Percentiles rank a stretch among this genome's conserved stretches.
These are phyloP conservation scores for Digitonthophagus gazella DNA, from an alignment of 2,888 invertebrate genomes.

Conservation along the genomic window DNA sequence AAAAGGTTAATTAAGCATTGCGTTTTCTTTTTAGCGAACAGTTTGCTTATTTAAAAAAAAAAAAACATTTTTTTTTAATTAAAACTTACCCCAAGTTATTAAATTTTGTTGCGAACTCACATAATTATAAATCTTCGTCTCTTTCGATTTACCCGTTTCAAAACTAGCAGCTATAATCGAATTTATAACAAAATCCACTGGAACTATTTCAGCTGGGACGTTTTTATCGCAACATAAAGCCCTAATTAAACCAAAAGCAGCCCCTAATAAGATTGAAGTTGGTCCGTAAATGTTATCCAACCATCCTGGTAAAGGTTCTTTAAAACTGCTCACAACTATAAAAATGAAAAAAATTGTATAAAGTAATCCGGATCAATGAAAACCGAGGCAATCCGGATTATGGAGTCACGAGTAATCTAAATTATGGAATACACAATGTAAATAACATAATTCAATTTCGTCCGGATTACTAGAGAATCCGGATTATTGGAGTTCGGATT, in stretches of 20 bases:
- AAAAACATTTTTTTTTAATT: conserved; percentile 8
- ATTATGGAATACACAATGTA: background rate
- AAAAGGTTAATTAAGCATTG: too few species aligned
- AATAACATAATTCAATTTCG: too few species aligned
- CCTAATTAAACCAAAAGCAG: conserved; percentile 73
- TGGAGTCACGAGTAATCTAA: too few species aligned
- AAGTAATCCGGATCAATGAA: too few species aligned
- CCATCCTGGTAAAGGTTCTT: conserved; percentile 66
- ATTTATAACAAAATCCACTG: conserved; percentile 64
- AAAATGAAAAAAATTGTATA: conserved; percentile 13
- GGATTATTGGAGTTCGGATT: too few species aligned
- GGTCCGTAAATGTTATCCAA: conserved; percentile 75
- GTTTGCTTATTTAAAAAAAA: too few species aligned
- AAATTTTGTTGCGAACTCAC: conserved; percentile 81
- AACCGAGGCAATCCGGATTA: too few species aligned
- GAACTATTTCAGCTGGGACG: conserved; percentile 70
- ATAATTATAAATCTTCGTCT: conserved; percentile 78
- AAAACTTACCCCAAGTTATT: conserved; percentile 69
- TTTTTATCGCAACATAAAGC: conserved; percentile 71
- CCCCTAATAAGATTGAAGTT: conserved; percentile 70
- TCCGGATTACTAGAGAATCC: too few species aligned
- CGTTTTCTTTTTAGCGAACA: too few species aligned
- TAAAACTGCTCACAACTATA: conserved; percentile 47
- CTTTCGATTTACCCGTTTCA: conserved; percentile 56
- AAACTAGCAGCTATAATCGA: conserved; percentile 60